Percentiles rank a stretch among this genome's conserved stretches.
These are phyloP conservation scores for Poecilia wingei DNA, from an alignment of 2,797 vertebrate genomes.

Conservation along the genomic window DNA sequence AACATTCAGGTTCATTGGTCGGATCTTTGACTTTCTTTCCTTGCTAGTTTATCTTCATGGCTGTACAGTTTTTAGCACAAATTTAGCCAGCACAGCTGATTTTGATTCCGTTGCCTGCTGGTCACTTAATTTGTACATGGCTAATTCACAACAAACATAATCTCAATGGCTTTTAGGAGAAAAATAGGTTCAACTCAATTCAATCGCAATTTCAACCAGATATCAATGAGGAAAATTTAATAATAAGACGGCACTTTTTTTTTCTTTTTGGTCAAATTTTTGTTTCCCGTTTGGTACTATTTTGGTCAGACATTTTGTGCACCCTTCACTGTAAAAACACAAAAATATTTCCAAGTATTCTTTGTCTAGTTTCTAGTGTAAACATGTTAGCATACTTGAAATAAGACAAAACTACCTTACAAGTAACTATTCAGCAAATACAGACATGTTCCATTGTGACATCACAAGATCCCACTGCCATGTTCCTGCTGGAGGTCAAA, in stretches of 20 bases:
- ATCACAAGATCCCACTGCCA: no score
- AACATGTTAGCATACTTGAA: no score
- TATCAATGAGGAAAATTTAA: not conserved
- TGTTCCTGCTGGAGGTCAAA: no score
- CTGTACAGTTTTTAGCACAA: not conserved
- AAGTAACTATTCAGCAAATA: no score
- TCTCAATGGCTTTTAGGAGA: not conserved
- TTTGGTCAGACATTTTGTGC: no score
- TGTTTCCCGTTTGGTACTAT: no score
- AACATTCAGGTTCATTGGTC: slow-evolving; percentile 4
- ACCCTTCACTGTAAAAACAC: no score
- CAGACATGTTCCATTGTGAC: no score
- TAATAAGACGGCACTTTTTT: not conserved
- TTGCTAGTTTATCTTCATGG: not conserved
- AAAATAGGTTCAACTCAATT: not conserved
- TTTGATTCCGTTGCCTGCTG: not conserved
- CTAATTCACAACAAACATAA: not conserved
- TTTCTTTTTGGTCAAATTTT: not conserved
- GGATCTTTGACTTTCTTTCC: slow-evolving; percentile 10
- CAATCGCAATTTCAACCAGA: not conserved
- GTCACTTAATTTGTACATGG: not conserved
- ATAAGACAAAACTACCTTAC: no score
- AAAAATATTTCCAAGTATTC: no score
- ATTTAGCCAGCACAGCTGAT: not conserved
- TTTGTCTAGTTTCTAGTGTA: no score